Conservation (phyloP, 64 coral and sea anemone species). For the Catalaphyllia jardinei region DNA sequence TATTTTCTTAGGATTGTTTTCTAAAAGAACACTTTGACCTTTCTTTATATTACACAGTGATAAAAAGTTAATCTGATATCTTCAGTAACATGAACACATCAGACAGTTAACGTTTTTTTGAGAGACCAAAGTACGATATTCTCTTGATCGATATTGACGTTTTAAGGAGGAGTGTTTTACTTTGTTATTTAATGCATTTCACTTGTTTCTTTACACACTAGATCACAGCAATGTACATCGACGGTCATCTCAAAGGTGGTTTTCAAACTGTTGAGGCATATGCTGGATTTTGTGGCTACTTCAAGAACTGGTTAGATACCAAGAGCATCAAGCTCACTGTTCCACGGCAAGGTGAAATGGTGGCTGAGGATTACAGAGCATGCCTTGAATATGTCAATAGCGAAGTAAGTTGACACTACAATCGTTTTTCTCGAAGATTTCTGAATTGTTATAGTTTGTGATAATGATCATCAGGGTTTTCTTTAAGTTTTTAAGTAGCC, state of each 20-base stretch:
- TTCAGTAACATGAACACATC: too few relatives aligned
- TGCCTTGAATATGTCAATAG: conserved; percentile 94
- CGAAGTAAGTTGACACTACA: conserved; percentile 57
- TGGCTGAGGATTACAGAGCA: conserved; percentile 92
- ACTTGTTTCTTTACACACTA: conserved; percentile 39
- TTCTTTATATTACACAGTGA: too few relatives aligned
- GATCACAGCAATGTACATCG: conserved; percentile 99
- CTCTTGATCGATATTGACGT: background rate
- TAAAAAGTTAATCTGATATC: too few relatives aligned
- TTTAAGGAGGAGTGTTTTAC: background rate
- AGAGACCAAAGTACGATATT: too few relatives aligned
- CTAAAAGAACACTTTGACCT: too few relatives aligned
- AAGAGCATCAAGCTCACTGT: conserved; percentile 97
- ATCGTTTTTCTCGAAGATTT: too few relatives aligned
- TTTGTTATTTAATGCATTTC: background rate
- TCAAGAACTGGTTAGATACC: conserved; percentile 99
- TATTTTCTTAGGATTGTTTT: too few relatives aligned
- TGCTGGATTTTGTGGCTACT: conserved; percentile 98
- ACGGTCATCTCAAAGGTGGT: conserved; percentile 94
- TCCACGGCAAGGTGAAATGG: conserved; percentile 96
- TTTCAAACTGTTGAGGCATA: conserved; percentile 98
- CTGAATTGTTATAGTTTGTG: too few relatives aligned
- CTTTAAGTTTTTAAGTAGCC: too few relatives aligned
- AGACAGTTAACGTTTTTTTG: too few relatives aligned
- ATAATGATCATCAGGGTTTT: too few relatives aligned